Conservation (phyloP, 2,888 invertebrate species). For the Dione vanillae region DNA sequence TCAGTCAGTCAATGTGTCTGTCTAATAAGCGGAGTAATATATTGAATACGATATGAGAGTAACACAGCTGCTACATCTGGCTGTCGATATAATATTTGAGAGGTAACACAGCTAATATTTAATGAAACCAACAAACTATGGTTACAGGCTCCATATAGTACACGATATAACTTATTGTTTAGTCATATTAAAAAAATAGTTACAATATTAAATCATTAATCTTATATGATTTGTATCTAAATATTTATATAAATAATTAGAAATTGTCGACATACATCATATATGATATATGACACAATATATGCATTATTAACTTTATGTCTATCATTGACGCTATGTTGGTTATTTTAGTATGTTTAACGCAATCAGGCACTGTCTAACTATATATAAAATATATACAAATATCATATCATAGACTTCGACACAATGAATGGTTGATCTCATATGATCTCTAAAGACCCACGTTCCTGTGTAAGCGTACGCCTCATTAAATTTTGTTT, state of each 20-base stretch:
- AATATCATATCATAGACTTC: conserved; percentile 27
- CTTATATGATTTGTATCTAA: too few species aligned
- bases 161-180: not conserved
- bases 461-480: conserved; percentile 54
- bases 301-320: too few species aligned
- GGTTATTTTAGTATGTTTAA: not conserved
- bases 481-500: conserved; percentile 83
- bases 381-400: conserved; percentile 23
- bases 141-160: not conserved
- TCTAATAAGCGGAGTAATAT: conserved; percentile 26
- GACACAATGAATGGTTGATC: conserved; percentile 48
- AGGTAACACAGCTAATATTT: conserved; percentile 13
- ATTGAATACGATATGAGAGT: conserved; percentile 25
- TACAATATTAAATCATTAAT: too few species aligned
- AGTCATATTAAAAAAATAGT: too few species aligned
- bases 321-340: not conserved
- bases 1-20: conserved; percentile 27
- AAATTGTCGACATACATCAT: too few species aligned
- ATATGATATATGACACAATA: too few species aligned
- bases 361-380: not conserved
- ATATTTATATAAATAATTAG: too few species aligned
- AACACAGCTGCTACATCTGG: conserved; percentile 22
- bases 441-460: conserved; percentile 47
- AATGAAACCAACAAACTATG: conserved; percentile 14
- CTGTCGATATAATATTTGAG: conserved; percentile 27